A percentile compares a stretch with the other conserved stretches of the same genome.
Conservation (phyloP, 2,113 vertebrate genomes). For the Apteryx owenii region DNA sequence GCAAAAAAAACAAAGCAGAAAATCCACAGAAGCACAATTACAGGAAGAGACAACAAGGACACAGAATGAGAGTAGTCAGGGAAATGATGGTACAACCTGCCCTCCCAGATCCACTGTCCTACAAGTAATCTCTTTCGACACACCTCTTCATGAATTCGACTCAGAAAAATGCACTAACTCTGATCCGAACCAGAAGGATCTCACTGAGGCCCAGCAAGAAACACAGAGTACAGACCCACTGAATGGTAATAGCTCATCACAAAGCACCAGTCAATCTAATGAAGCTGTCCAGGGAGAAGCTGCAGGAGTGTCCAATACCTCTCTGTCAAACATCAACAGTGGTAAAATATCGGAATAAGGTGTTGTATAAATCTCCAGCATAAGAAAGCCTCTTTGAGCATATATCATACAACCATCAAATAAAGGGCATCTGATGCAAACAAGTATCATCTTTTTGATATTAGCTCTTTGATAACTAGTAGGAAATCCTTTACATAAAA, state of each 20-base stretch:
- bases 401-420: not conserved
- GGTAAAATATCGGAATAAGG: slow-evolving; percentile 5
- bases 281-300: not conserved
- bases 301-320: slow-evolving; percentile 41
- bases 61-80: slow-evolving; percentile 60
- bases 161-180: slow-evolving; percentile 30
- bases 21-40: slow-evolving; percentile 34
- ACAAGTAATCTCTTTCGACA: slow-evolving; percentile 54
- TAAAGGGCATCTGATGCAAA: not conserved
- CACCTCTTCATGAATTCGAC: slow-evolving; percentile 16
- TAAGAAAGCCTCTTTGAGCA: not conserved
- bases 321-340: not conserved
- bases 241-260: slow-evolving; percentile 31
- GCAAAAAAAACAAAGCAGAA: slow-evolving; percentile 53
- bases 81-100: slow-evolving; percentile 11
- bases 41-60: slow-evolving; percentile 32
- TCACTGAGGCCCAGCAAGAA: slow-evolving; percentile 35
- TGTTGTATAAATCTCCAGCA: not conserved
- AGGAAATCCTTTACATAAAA: not conserved
- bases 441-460: not conserved
- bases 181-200: slow-evolving; percentile 34
- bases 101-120: slow-evolving; percentile 43
- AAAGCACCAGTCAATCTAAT: slow-evolving; percentile 3
- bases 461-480: not conserved
- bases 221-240: slow-evolving; percentile 21